Evolutionary conservation across 2,113 vertebrate genomes (phyloP).

Genomic region (Anarhynchus alexandrinus): DNA sequence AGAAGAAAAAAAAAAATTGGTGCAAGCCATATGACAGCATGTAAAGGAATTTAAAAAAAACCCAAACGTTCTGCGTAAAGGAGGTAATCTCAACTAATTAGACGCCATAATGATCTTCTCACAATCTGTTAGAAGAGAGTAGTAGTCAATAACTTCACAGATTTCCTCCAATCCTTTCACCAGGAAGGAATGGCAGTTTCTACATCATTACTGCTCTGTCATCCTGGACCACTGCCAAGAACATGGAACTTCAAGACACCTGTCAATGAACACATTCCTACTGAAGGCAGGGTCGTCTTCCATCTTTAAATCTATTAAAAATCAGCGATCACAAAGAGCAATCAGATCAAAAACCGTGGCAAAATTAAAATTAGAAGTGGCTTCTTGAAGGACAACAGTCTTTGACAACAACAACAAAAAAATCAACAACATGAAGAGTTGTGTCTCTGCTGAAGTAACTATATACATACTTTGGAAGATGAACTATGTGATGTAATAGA

Average conservation of each 20-base stretch:
- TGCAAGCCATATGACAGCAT: background rate
- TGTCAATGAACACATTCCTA: constrained; percentile 66
- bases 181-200: constrained; percentile 65
- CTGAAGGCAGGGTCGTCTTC: background rate
- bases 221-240: constrained; percentile 71
- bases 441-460: background rate
- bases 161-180: constrained; percentile 63
- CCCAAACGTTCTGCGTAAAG: background rate
- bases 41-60: background rate
- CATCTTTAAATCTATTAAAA: background rate
- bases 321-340: background rate
- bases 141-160: constrained; percentile 69
- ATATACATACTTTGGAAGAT: background rate
- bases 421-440: background rate
- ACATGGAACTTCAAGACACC: constrained; percentile 64
- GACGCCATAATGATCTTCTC: constrained; percentile 44
- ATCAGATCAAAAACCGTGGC: background rate
- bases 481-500: background rate
- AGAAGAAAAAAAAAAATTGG: background rate
- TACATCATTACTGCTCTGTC: constrained; percentile 72
- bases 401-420: background rate
- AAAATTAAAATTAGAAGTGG: background rate
- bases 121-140: constrained; percentile 30
- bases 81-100: constrained; percentile 61
- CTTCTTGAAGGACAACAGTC: background rate